A percentile compares a stretch with the other conserved stretches of the same genome.
These are phyloP conservation scores for Rhinella marina DNA, from an alignment of 2,797 vertebrate genomes.

Conservation along the genomic window DNA sequence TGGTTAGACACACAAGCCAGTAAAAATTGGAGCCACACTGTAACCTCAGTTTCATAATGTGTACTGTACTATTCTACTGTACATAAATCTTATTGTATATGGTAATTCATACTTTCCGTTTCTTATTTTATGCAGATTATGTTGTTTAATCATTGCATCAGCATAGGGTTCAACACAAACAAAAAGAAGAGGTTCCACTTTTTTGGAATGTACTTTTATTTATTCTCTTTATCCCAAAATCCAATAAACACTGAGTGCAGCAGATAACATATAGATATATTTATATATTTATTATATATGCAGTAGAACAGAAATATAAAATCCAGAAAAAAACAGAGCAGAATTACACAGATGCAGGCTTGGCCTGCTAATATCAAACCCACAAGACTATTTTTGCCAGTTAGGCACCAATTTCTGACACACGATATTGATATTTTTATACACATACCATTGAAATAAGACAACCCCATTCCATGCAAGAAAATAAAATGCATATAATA, in stretches of 20 bases:
- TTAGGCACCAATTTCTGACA: slow-evolving; percentile 60
- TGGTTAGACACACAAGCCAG: too few relatives aligned
- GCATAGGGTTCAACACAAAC: background rate
- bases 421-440: slow-evolving; percentile 55
- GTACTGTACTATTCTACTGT: background rate
- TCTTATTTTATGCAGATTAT: background rate
- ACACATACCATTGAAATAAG: slow-evolving; percentile 52
- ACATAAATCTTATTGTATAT: background rate
- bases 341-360: slow-evolving; percentile 59
- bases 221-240: slow-evolving; percentile 54
- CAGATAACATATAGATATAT: slow-evolving; percentile 57
- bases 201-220: slow-evolving; percentile 60
- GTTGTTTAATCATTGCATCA: background rate
- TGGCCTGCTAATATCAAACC: slow-evolving; percentile 60
- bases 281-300: slow-evolving; percentile 51
- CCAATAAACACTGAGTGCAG: slow-evolving; percentile 59
- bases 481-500: slow-evolving; percentile 70
- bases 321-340: slow-evolving; percentile 55
- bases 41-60: background rate
- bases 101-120: background rate
- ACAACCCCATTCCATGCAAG: slow-evolving; percentile 62
- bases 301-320: slow-evolving; percentile 62
- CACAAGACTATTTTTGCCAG: slow-evolving; percentile 63
- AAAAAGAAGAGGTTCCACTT: too few relatives aligned
- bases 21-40: too few relatives aligned